A percentile compares a stretch with the other conserved stretches of the same genome.
Evolutionary conservation across 2,797 vertebrate species (phyloP).

Genomic region (Anomalospiza imberbis): DNA sequence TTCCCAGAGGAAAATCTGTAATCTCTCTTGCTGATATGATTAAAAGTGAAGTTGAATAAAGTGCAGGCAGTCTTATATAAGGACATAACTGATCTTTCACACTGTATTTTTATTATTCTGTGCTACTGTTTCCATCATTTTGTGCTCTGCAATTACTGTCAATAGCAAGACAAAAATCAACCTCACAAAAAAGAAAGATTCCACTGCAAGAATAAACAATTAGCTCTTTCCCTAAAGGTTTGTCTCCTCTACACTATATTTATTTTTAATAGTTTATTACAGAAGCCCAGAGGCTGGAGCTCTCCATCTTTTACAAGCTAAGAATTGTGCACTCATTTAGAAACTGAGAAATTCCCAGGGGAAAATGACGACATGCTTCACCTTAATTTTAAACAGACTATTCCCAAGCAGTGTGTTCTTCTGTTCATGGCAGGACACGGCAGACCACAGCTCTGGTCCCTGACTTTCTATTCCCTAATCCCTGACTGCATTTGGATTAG

Average conservation of each 20-base stretch:
- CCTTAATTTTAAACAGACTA: not conserved
- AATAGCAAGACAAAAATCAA: not conserved
- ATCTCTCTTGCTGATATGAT: not conserved
- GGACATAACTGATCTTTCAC: not conserved
- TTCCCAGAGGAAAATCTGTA: not conserved
- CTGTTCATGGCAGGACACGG: not conserved
- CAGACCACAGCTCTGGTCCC: not conserved
- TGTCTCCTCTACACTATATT: not conserved
- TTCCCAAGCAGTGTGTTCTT: not conserved
- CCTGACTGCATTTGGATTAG: accelerated
- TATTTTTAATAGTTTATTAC: constrained; percentile 37
- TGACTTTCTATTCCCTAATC: not conserved
- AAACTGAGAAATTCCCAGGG: not conserved
- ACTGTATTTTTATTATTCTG: not conserved
- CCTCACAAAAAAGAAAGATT: not conserved
- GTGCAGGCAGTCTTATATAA: not conserved
- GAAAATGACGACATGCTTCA: not conserved
- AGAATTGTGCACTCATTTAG: constrained; percentile 7
- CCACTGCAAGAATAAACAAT: not conserved
- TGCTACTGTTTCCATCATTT: not conserved
- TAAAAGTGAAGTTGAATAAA: not conserved
- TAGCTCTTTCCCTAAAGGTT: not conserved
- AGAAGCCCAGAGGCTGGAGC: not conserved
- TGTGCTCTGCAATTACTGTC: not conserved
- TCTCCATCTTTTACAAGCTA: not conserved